These are phyloP conservation scores for Tenebrio molitor DNA, from an alignment of 1,140 invertebrate species.

Conservation along the genomic window DNA sequence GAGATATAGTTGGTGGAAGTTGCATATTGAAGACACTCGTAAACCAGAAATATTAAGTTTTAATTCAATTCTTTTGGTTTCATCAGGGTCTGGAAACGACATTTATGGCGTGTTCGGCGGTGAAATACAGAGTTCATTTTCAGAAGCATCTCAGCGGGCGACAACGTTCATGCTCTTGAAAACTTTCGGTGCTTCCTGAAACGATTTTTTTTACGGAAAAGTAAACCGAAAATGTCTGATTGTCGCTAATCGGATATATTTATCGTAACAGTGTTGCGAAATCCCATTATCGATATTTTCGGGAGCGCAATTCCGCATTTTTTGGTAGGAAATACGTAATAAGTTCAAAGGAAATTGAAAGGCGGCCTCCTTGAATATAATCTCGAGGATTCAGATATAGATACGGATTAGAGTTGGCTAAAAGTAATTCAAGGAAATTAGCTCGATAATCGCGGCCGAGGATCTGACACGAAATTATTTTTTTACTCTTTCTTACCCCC, in stretches of 20 bases:
- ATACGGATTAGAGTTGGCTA: slow-evolving; percentile 45
- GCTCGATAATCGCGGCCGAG: slow-evolving; percentile 42
- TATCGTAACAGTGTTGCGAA: slow-evolving; percentile 20
- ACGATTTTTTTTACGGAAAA: slow-evolving; percentile 4
- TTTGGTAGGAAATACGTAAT: slow-evolving; percentile 42
- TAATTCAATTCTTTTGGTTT: slow-evolving; percentile 47
- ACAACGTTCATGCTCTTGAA: slow-evolving; percentile 32
- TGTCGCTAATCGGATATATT: slow-evolving; percentile 31
- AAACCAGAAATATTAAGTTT: slow-evolving; percentile 44
- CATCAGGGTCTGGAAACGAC: slow-evolving; percentile 43
- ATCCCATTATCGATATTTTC: slow-evolving; percentile 31
- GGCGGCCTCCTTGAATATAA: slow-evolving; percentile 44
- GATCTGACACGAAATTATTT: slow-evolving; percentile 47
- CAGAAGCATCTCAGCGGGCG: slow-evolving; percentile 42
- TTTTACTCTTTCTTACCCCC: slow-evolving; percentile 36
- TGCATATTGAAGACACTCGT: slow-evolving; percentile 45
- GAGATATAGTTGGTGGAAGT: slow-evolving; percentile 37
- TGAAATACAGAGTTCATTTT: slow-evolving; percentile 50
- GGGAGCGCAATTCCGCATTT: slow-evolving; percentile 17
- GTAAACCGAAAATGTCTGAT: slow-evolving; percentile 19
- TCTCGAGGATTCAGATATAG: slow-evolving; percentile 41
- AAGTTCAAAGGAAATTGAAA: slow-evolving; percentile 46
- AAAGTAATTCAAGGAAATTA: slow-evolving; percentile 48
- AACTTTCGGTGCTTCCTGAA: slow-evolving; percentile 34
- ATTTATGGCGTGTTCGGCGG: slow-evolving; percentile 45